Percentiles rank a stretch among this genome's conserved stretches.
phyloP scores from a whole-genome alignment of 2,797 vertebrate genomes.

The Ctenopoma multispine region DNA sequence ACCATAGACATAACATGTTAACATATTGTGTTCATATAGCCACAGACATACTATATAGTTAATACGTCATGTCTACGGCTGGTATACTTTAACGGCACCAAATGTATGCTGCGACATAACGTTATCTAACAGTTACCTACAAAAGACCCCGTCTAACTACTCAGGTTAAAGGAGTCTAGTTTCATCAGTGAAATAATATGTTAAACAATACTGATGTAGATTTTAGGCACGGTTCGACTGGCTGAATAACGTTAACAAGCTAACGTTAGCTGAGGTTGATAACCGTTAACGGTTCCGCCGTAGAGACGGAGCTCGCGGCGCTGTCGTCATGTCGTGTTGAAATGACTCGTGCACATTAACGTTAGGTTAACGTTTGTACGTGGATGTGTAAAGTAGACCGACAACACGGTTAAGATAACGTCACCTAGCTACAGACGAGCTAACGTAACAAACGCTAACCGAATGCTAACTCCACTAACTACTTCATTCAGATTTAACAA shows the following conservation, averaged over 20 bases:
- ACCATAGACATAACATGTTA: no score
- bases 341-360: not conserved
- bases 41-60: no score
- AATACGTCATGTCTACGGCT: no score
- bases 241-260: not conserved
- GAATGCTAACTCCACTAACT: not conserved
- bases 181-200: no score
- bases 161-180: not conserved
- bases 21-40: no score
- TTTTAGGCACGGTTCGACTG: not conserved
- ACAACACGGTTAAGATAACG: not conserved
- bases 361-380: not conserved
- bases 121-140: no score
- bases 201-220: no score
- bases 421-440: constrained; percentile 8
- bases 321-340: not conserved
- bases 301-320: not conserved
- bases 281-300: not conserved
- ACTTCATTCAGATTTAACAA: not conserved
- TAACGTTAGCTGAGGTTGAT: not conserved
- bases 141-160: no score
- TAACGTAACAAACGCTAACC: not conserved
- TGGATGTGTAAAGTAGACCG: no score
- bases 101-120: not conserved
- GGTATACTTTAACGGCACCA: no score